Base-by-base conservation (phyloP, 2,797 vertebrate genomes). In the Glossophaga mutica region DNA sequence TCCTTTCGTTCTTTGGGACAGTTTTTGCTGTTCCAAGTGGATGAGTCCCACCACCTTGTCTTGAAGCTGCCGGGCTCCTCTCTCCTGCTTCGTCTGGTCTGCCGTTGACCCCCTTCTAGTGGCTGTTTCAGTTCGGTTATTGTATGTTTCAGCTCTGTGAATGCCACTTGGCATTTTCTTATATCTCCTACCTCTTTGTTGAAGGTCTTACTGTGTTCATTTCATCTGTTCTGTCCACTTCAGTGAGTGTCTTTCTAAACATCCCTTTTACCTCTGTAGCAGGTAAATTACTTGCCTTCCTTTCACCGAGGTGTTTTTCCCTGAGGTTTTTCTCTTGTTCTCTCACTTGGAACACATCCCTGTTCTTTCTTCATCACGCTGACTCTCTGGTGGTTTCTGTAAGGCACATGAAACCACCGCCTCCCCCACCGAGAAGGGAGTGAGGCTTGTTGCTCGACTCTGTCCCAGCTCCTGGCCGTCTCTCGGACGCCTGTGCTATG, bases 361-460 rank as follows among this genome's bases (percentile, higher is more conserved):
- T 79, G 3, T 0, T 0, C 5, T 11, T 16, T 22, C 39, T 48
- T 9, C 68, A 6, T 4, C 39, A 29, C 11, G 24, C 52, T 8
- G 90, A 32, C 62, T 44, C 71, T 39, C n/a, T 9, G 26, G 9
- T 55, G 4, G 24, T 74, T 32, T 26, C 90, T 52, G 1, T 1
- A 1, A 2, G 24, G 42, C 0, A 12, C 42, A 24, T 2, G 14
- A 48, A 32, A 24, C 12, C 3, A 18, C 44, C 18, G 0, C 79
- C 14, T 26, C 55, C n/a, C 44, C 42, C 19, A 9, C 26, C 55
- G 2, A 4, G 34, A n/a, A 59, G 1, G 44, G 44, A 57, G 12
- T 4, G 22, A 65, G 32, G 21, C 44, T 48, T 14, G 12, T 2
- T 5, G 0, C 6, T 21, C 34, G 1, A 0, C 37, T 21, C 5